Percentiles rank a stretch among this genome's conserved stretches.
Evolutionary conservation across 1,140 invertebrate species (phyloP).

Genomic region (Heliothis virescens): DNA sequence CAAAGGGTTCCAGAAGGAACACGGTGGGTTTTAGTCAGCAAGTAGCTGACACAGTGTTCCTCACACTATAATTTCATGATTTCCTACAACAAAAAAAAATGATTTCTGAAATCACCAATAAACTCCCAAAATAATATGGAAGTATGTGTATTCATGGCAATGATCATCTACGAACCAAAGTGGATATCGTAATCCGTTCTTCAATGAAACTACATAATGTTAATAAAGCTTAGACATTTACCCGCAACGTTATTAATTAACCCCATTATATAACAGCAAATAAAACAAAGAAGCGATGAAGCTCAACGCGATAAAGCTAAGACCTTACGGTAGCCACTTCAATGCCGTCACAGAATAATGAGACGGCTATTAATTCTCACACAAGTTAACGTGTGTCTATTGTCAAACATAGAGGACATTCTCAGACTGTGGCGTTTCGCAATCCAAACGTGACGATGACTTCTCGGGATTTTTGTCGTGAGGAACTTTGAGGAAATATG

Average conservation of each 20-base stretch:
- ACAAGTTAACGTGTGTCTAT: slow-evolving; percentile 47
- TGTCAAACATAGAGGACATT: slow-evolving; percentile 54
- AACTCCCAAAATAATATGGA: no score
- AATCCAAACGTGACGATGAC: slow-evolving; percentile 40
- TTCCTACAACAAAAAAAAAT: no score
- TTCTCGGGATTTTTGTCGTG: slow-evolving; percentile 24
- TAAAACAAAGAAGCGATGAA: slow-evolving; percentile 37
- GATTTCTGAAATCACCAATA: no score
- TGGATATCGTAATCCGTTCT: no score
- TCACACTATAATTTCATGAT: no score
- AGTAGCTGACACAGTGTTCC: no score
- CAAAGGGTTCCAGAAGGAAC: no score
- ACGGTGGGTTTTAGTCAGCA: no score
- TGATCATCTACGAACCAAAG: no score
- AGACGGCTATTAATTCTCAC: slow-evolving; percentile 55
- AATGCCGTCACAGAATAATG: slow-evolving; percentile 53
- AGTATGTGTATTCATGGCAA: no score
- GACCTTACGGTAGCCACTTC: slow-evolving; percentile 40
- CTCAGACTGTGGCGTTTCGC: slow-evolving; percentile 50
- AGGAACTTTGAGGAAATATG: slow-evolving; percentile 19
- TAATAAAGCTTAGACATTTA: no score
- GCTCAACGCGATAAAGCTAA: slow-evolving; percentile 31
- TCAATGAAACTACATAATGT: no score
- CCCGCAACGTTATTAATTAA: neutral
- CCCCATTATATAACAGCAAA: slow-evolving; percentile 30